Base-by-base conservation (phyloP, 2,797 vertebrate species). In the Urosaurus nigricauda region DNA sequence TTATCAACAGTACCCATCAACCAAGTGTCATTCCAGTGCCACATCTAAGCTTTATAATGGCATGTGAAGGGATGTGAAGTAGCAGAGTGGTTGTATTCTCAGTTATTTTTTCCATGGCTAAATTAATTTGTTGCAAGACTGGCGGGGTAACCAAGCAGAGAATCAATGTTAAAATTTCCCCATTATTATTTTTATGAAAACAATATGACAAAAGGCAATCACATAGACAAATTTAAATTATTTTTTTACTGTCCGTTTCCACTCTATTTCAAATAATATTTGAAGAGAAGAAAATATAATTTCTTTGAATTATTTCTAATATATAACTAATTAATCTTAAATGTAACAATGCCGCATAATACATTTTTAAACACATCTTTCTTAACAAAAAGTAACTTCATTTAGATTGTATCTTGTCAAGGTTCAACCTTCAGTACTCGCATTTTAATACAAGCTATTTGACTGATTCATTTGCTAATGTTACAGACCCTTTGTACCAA, bases 401-500 rank as follows among this genome's bases (percentile, higher is more conserved):
- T 43, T 40, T 73, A 65, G 13, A 32, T 79, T n/a, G 16, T 56
- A 58, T 71, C 63, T 0, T 17, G 14, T 47, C 40, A 87, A 73
- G 70, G 92, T 79, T 83, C 74, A 86, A 85, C 40, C 51, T 85
- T 60, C 13, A 74, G 8, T 58, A 87, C 80, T 2, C 86, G 40
- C 0, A 4, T 29, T 75, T 24, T 0, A 0, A 77, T 1, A 74
- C 0, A 56, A 70, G 40, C 29, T 89, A 79, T 74, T 93, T 92
- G 79, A 85, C 14, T 81, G 90, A 75, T 88, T 35, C 37, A 24
- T 80, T 89, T 85, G 87, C 87, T 93, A 40, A 90, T 43, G 63
- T 88, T 90, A 90, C 80, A 90, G 40, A 87, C 26, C 84, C 81
- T 74, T 85, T 89, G 77, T 92, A 91, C 68, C 92, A 93, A 92